Base-by-base conservation (phyloP, 2,113 vertebrate species). In the Hydropotes inermis region DNA sequence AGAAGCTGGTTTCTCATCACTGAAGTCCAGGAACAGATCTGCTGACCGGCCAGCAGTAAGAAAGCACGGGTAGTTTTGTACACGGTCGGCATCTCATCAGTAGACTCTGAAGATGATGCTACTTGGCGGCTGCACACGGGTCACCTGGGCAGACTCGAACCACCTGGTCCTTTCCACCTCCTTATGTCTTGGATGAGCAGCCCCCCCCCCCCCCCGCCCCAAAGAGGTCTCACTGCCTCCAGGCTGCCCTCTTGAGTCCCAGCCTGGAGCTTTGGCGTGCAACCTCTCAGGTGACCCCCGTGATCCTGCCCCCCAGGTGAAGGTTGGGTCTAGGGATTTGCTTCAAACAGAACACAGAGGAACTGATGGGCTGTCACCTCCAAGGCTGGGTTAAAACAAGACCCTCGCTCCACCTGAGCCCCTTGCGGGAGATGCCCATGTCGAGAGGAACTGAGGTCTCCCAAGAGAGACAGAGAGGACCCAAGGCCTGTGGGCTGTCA, bases 51-150 rank as follows among this genome's bases (percentile, higher is more conserved):
- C 30, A 25, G 30, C 2, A 74, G 27, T 30, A 2, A 54, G n/a
- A 21, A 36, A 27, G 47, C 5, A 54, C 14, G 0, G 28, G 47
- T 30, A 47, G 30, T 30, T 55, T 19, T 57, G 45, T 64, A 36
- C 36, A 81, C 2, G 2, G 57, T 16, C 27, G 0, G 30, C 19
- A 17, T 64, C 55, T 45, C 81, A 28, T 16, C 2, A n/a, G 36
- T 36, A 16, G 50, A 58, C 17, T 23, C 25, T 88, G 58, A 36
- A 39, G 36, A 57, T 5, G 6, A 33, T 0, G 3, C 27, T 2
- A 1, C 67, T 33, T 1, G 36, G 79, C 67, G 5, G 30, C 25
- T 28, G 79, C 17, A 27, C 1, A 0, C 21, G 2, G 1, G 33
- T 14, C 28, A 30, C 50, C 86, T 47, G 45, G 43, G 52, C 9